These are phyloP conservation scores for Origma solitaria DNA, from an alignment of 2,113 vertebrate species.

Conservation along the genomic window DNA sequence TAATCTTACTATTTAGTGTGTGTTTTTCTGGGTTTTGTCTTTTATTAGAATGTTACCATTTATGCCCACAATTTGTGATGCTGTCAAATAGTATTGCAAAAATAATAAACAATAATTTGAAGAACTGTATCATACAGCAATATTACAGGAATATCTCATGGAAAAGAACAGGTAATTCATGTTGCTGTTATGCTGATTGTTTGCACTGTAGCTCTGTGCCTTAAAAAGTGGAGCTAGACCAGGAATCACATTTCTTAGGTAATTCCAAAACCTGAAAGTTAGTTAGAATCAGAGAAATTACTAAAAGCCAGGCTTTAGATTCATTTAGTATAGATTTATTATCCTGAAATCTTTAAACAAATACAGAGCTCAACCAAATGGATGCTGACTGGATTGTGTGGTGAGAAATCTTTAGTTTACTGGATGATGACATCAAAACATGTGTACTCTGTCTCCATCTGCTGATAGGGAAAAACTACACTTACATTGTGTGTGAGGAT, in stretches of 20 bases:
- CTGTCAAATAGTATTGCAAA: background rate
- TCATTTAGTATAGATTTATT: background rate
- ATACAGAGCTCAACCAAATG: background rate
- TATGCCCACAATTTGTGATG: background rate
- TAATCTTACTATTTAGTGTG: background rate
- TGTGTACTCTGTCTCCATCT: slow-evolving; percentile 60
- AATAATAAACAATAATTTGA: background rate
- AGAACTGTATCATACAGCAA: background rate
- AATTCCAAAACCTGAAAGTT: background rate
- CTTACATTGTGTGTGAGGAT: background rate
- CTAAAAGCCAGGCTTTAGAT: background rate
- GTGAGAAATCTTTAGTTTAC: background rate
- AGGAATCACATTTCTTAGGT: background rate
- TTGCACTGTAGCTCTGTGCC: background rate
- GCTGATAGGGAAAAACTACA: slow-evolving; percentile 40
- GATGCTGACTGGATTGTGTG: background rate
- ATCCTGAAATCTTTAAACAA: background rate
- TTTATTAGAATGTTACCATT: background rate
- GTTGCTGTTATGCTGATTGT: background rate
- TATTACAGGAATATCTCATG: background rate
- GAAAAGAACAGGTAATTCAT: background rate
- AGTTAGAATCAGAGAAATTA: background rate
- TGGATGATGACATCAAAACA: slow-evolving; percentile 17
- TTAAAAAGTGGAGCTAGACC: background rate
- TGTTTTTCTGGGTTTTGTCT: background rate